Base-by-base conservation (phyloP, 1,140 invertebrate species). In the Hycleus phaleratus region DNA sequence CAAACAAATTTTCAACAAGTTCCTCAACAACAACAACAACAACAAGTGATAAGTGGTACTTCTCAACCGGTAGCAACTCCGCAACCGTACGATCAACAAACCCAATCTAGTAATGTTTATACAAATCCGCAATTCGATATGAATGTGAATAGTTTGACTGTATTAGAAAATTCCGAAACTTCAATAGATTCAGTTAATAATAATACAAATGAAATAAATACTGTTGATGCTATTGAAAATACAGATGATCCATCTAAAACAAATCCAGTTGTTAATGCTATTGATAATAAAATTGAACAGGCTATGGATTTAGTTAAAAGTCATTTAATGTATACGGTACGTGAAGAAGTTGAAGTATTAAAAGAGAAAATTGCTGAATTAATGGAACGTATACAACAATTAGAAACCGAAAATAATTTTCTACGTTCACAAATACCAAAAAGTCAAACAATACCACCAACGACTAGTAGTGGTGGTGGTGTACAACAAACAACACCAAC, bases 241-340 rank as follows among this genome's bases (percentile, higher is more conserved):
- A 24, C 65, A 2, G 70, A 73, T 12, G 71, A 73, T 60, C 63
- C 68, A 0, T 56, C 64, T 7, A 73, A 73, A 53, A 68, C 68
- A 3, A 73, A 73, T 65, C 71, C 71, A 2, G 69, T 73, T 2
- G 71, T 73, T 25, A 73, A 73, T 54, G 71, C 82, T 42, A 85
- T 86, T 54, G 84, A 86, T 68, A 85, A 84, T 73, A 85, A 86
- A 69, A 86, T 86, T 49, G 84, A 86, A 68, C 82, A 85, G 71
- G 83, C 83, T 2, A 86, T 85, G 82, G 84, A 86, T 71, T 70
- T 86, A 57, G 84, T 86, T 0, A 86, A 86, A 71, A 82, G 79
- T 60, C 84, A 86, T 72, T 71, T 86, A 64, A 85, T 85, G 83
- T 85, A 82, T 69, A 84, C 84, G 24, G 84, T 85, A 67, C 50